Conservation (phyloP, 1,140 invertebrate genomes). For the Atopsyche davidsoni region DNA sequence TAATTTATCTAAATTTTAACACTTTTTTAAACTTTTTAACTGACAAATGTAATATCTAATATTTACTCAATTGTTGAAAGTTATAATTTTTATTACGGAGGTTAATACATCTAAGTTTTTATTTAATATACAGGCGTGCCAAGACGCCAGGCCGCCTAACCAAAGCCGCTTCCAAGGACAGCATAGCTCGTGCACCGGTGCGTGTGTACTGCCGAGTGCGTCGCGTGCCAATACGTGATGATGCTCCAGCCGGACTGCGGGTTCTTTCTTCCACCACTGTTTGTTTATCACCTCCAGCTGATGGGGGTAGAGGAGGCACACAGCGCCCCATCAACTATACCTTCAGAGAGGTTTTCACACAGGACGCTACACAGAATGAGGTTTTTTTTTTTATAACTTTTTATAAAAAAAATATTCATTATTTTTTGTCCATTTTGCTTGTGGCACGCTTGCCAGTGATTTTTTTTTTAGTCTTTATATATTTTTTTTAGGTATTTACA, state of each 20-base stretch:
- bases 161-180: conserved; percentile 17
- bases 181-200: conserved; percentile 19
- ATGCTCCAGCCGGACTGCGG: conserved; percentile 49
- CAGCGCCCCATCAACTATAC: conserved; percentile 68
- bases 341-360: conserved; percentile 82
- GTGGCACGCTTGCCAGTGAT: too few relatives aligned
- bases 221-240: not conserved
- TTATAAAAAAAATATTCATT: too few relatives aligned
- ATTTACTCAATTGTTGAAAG: too few relatives aligned
- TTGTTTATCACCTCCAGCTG: conserved; percentile 59
- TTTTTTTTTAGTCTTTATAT: too few relatives aligned
- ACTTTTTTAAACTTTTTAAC: too few relatives aligned
- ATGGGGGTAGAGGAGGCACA: conserved; percentile 54
- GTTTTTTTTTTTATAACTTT: conserved; percentile 43
- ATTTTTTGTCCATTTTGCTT: not conserved
- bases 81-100: too few relatives aligned
- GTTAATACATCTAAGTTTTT: too few relatives aligned
- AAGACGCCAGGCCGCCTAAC: conserved; percentile 24
- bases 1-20: too few relatives aligned
- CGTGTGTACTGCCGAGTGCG: conserved; percentile 24
- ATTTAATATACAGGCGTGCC: conserved; percentile 12
- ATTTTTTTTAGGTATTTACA: conserved; percentile 55
- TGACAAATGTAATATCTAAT: too few relatives aligned
- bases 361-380: conserved; percentile 69
- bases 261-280: conserved; percentile 65